Percentiles rank a stretch among this genome's conserved stretches.
phyloP scores from a whole-genome alignment of 1,140 invertebrate species.

The Camponotus vicinus region DNA sequence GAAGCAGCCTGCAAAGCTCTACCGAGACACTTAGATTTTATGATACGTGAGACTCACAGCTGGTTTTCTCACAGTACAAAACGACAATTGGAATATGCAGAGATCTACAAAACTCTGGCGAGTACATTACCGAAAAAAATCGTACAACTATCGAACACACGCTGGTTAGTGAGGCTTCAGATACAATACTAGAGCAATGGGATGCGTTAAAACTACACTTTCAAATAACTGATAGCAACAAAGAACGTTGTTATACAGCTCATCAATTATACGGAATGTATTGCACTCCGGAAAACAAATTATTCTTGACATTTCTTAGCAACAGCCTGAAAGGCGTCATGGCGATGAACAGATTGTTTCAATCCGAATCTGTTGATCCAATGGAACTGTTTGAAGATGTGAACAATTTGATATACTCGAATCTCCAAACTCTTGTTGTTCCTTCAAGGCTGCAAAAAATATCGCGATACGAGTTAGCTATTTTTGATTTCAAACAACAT shows the following conservation, averaged over 20 bases:
- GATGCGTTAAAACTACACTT: background rate
- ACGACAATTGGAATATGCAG: background rate
- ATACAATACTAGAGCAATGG: background rate
- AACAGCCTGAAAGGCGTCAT: background rate
- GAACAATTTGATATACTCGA: background rate
- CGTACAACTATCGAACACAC: background rate
- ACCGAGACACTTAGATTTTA: background rate
- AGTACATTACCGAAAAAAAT: background rate
- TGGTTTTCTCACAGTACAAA: background rate
- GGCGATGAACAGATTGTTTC: background rate
- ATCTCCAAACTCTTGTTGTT: background rate
- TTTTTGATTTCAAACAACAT: background rate
- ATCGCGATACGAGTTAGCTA: background rate
- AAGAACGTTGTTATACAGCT: background rate
- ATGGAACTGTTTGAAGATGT: constrained; percentile 7
- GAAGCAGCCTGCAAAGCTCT: background rate
- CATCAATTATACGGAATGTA: background rate
- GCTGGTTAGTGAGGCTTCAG: background rate
- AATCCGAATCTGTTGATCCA: background rate
- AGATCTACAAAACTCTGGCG: background rate
- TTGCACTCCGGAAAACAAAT: background rate
- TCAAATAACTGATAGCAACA: too few relatives aligned
- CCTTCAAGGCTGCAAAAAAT: background rate
- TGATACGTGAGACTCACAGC: background rate
- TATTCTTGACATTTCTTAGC: background rate